phyloP scores from a whole-genome alignment of 2,888 invertebrate genomes.

The Drosophila mimetica region DNA sequence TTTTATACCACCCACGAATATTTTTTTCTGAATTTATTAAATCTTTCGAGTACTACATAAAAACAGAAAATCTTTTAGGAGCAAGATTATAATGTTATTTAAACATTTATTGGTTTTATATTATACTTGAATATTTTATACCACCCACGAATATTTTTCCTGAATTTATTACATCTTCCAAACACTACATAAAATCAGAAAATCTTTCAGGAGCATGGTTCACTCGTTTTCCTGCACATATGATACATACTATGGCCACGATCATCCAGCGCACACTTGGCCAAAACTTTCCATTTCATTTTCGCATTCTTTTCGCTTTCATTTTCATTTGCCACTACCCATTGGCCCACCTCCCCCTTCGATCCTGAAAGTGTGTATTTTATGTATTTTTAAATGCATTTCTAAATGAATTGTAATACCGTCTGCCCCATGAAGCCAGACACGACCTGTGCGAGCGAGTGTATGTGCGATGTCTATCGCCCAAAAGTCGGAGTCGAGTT shows the following conservation, averaged over 20 bases:
- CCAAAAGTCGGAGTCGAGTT: conserved; percentile 32
- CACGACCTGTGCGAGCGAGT: conserved; percentile 61
- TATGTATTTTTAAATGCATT: conserved; percentile 72
- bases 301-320: conserved; percentile 68
- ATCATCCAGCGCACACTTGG: conserved; percentile 50
- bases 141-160: too few relatives aligned
- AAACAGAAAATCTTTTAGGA: not conserved
- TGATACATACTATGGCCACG: conserved; percentile 22
- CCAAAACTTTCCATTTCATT: conserved; percentile 71
- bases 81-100: too few relatives aligned
- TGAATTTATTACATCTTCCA: too few relatives aligned
- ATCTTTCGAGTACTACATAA: too few relatives aligned
- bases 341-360: conserved; percentile 2
- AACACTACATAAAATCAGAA: too few relatives aligned
- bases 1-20: too few relatives aligned
- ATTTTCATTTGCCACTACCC: conserved; percentile 45
- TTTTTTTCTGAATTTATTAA: too few relatives aligned
- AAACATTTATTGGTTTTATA: too few relatives aligned
- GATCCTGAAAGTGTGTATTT: conserved; percentile 26
- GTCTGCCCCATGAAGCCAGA: conserved; percentile 47
- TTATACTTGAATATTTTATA: too few relatives aligned
- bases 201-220: not conserved
- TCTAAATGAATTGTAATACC: conserved; percentile 80
- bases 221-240: conserved; percentile 23
- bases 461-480: conserved; percentile 67